Base-by-base conservation (phyloP, 1,140 invertebrate genomes). In the Panagrolaimus sp. region DNA sequence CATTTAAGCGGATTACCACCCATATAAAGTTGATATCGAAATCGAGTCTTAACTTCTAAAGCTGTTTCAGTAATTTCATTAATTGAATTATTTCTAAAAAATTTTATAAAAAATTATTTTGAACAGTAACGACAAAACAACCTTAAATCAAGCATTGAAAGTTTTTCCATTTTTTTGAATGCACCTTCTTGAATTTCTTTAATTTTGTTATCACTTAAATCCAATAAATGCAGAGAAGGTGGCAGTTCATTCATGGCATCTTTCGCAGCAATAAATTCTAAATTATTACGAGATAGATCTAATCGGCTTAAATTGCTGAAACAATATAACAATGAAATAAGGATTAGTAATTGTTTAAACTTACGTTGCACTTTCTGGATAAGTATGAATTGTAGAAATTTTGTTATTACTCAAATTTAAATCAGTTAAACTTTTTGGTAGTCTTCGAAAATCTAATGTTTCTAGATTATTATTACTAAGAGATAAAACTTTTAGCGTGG, bases 371-470 rank as follows among this genome's bases (percentile, higher is more conserved):
- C 64, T 65, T 67, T 48, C 68, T n/a, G 62, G 57, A 25, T 62
- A 63, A 46, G 68, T 71, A 38, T 74, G 69, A 8, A 74, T 44
- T 1, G 72, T 74, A 1, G 65, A 64, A 42, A 74, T 47, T 1
- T 47, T 51, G 20, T 74, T 74, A 44, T 69, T 48, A 9, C 70
- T 38, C 13, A 74, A 46, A 13, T 65, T 72, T 11, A 74, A 47
- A 44, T 74, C 72, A 11, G 69, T 74, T 11, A 74, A 68, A 13
- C 67, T 65, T 16, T 65, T 63, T 1, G 72, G 72, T 46, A 65
- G 68, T 63, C 72, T 63, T 16, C 72, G 53, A 27, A 74, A 74
- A 62, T 74, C 72, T 20, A 74, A 69, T 44, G 68, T 74, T 43
- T 69, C 68, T 1, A 74, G 48, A 27, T 68, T 48, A 45, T 74